Evolutionary conservation across 2,797 vertebrate species (phyloP).

Genomic region (Enteromius anoplus): DNA sequence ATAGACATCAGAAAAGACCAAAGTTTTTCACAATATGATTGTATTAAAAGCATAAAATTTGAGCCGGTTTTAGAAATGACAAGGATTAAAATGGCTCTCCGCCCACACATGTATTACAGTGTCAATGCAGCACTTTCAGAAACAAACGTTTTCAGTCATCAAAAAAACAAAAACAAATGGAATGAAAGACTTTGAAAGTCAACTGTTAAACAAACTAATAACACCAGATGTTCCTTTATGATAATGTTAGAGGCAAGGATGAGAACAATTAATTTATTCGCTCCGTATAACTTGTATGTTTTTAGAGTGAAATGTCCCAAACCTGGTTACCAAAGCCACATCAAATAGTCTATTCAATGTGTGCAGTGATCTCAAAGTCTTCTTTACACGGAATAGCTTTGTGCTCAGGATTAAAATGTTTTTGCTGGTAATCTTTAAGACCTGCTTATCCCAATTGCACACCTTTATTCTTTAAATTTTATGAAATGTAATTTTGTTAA

Average conservation of each 20-base stretch:
- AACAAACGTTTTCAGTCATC: slow-evolving; percentile 20
- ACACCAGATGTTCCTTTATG: neutral
- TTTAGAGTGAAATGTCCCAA: neutral
- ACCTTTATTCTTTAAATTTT: neutral
- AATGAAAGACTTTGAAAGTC: neutral
- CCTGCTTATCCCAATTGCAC: too few species aligned
- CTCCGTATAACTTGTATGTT: neutral
- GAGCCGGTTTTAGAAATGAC: slow-evolving; percentile 27
- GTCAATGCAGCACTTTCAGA: slow-evolving; percentile 2
- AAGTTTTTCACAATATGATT: slow-evolving; percentile 27
- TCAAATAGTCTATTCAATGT: neutral
- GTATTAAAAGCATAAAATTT: slow-evolving; percentile 14
- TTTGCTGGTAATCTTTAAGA: neutral
- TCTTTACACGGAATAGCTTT: neutral
- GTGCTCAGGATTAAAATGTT: neutral
- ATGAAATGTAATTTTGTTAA: neutral
- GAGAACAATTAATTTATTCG: neutral
- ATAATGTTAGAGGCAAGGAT: neutral
- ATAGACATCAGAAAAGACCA: neutral
- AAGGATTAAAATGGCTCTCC: neutral
- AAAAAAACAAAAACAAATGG: neutral
- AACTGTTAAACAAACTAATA: neutral
- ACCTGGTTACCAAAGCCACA: neutral
- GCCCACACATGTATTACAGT: slow-evolving; percentile 31
- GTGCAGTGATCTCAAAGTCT: neutral